Evolutionary conservation across 2,113 vertebrate genomes (phyloP).

Genomic region (Progne subis): DNA sequence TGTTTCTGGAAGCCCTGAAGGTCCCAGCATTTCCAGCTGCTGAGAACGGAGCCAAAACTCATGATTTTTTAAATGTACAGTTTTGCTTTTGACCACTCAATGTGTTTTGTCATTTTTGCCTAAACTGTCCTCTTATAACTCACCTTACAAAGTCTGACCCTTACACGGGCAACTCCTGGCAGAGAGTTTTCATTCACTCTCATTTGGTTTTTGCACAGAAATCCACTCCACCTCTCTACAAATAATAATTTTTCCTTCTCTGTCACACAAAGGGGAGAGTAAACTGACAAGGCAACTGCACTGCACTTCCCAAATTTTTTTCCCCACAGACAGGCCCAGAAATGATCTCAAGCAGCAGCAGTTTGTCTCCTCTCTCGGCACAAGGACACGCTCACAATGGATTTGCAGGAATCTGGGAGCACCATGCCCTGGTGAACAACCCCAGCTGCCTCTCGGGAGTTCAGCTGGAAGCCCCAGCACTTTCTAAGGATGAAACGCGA

Average conservation of each 20-base stretch:
- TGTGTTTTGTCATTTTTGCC: neutral
- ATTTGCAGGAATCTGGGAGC: neutral
- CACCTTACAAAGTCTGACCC: neutral
- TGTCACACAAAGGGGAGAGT: neutral
- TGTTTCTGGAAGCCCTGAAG: neutral
- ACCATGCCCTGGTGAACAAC: neutral
- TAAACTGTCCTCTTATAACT: neutral
- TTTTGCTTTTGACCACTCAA: neutral
- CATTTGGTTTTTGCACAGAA: neutral
- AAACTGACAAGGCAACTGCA: neutral
- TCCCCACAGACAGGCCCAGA: neutral
- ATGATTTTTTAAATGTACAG: neutral
- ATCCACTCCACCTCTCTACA: neutral
- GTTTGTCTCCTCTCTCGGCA: neutral
- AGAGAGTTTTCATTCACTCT: neutral
- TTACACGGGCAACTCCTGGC: accelerated
- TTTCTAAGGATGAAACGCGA: neutral
- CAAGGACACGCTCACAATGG: accelerated
- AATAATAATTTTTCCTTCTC: neutral
- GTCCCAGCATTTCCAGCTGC: neutral
- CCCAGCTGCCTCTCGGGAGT: neutral
- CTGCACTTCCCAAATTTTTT: neutral
- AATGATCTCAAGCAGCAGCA: neutral
- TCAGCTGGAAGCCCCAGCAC: neutral
- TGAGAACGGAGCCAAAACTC: neutral